These are phyloP conservation scores for Columba guinea DNA, from an alignment of 2,797 vertebrate genomes.

Conservation along the genomic window DNA sequence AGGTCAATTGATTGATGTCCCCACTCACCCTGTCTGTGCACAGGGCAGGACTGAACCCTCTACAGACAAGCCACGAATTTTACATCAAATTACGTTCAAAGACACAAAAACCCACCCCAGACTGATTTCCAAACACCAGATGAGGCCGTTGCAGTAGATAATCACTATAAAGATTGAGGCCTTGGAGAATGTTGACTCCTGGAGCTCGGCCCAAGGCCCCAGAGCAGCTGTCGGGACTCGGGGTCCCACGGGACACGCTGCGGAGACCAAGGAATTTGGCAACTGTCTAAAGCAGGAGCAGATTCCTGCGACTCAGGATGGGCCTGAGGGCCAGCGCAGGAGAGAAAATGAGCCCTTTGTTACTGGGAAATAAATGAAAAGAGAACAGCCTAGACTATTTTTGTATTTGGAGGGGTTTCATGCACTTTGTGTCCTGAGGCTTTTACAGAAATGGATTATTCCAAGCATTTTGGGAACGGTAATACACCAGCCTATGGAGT, in stretches of 20 bases:
- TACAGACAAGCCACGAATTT: not conserved
- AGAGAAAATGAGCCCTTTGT: not conserved
- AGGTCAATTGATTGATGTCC: not conserved
- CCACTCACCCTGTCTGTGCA: not conserved
- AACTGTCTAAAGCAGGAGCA: not conserved
- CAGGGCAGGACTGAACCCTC: not conserved
- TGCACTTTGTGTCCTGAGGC: not conserved
- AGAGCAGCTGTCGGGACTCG: slow-evolving; percentile 15
- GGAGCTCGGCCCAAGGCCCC: not conserved
- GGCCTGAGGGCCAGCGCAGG: not conserved
- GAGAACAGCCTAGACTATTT: not conserved
- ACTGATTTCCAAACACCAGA: not conserved
- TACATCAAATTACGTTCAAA: not conserved
- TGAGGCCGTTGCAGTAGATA: not conserved
- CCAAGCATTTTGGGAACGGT: not conserved
- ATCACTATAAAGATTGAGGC: slow-evolving; percentile 19
- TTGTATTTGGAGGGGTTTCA: not conserved
- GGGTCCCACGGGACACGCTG: not conserved
- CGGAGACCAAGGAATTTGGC: not conserved
- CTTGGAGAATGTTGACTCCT: slow-evolving; percentile 5
- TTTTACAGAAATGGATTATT: not conserved
- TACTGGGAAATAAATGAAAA: not conserved
- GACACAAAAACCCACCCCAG: not conserved
- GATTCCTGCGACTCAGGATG: not conserved
- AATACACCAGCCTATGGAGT: not conserved